Conservation (phyloP, 2,888 invertebrate genomes). For the Himalopsyche tibetana region DNA sequence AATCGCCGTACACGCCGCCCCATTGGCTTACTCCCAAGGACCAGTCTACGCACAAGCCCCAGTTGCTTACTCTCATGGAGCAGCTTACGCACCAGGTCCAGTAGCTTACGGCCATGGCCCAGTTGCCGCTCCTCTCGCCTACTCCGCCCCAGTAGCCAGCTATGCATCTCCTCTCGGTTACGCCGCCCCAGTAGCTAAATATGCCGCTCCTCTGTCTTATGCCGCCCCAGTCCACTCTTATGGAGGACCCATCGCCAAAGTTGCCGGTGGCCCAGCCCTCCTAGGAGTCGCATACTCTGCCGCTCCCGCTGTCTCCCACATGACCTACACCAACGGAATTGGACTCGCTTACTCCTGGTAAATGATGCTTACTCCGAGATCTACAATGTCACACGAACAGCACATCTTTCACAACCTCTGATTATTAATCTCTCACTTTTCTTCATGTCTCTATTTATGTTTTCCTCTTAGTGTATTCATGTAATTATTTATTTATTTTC, state of each 20-base stretch:
- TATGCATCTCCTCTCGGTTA: constrained; percentile 60
- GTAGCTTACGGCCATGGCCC: no score
- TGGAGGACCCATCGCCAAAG: constrained; percentile 68
- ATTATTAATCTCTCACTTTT: not conserved
- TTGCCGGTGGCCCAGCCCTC: constrained; percentile 71
- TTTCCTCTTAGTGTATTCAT: no score
- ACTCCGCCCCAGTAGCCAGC: constrained; percentile 66
- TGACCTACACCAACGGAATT: constrained; percentile 78
- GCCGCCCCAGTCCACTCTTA: constrained; percentile 66
- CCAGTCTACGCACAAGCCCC: constrained; percentile 68
- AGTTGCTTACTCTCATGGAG: constrained; percentile 69
- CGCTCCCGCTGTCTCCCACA: constrained; percentile 79
- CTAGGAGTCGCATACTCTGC: constrained; percentile 78
- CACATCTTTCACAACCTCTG: constrained; percentile 1
- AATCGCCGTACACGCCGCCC: constrained; percentile 70
- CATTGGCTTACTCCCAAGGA: constrained; percentile 67
- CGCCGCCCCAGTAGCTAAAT: no score
- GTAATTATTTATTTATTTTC: no score
- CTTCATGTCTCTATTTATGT: no score
- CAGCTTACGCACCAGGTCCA: constrained; percentile 49
- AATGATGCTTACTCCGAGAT: constrained; percentile 55
- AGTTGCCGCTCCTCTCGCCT: no score
- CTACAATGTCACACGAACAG: no score
- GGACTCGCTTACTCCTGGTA: constrained; percentile 78
- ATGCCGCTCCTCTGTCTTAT: no score